Evolutionary conservation across 1,140 invertebrate species (phyloP).

Genomic region (Leucophenga varia): DNA sequence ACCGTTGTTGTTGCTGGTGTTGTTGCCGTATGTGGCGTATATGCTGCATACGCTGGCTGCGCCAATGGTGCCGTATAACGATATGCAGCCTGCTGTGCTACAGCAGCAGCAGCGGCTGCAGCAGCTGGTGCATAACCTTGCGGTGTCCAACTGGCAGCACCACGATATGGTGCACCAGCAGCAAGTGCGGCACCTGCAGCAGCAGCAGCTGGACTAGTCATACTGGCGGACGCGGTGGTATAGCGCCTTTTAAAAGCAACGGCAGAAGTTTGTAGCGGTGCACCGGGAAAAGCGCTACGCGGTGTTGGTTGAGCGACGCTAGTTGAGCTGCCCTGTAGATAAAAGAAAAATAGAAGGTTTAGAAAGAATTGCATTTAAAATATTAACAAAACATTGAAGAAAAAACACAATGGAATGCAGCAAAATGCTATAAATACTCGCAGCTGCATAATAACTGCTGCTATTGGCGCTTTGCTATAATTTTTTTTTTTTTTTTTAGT

Average conservation of each 20-base stretch:
- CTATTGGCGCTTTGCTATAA: too few species aligned
- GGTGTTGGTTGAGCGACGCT: conserved; percentile 36
- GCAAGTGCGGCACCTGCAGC: conserved; percentile 42
- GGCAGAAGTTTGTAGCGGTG: conserved; percentile 48
- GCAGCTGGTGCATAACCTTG: conserved; percentile 50
- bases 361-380: too few species aligned
- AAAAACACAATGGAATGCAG: too few species aligned
- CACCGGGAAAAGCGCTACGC: conserved; percentile 48
- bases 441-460: too few species aligned
- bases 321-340: conserved; percentile 41
- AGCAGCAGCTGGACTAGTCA: conserved; percentile 56
- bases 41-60: conserved; percentile 53
- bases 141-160: conserved; percentile 54
- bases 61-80: conserved; percentile 54
- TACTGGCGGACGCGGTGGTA: conserved; percentile 46
- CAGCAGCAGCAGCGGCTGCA: conserved; percentile 49
- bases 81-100: conserved; percentile 49
- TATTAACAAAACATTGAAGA: too few species aligned
- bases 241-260: conserved; percentile 47
- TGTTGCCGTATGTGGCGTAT: conserved; percentile 53
- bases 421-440: too few species aligned
- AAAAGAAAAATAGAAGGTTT: background rate
- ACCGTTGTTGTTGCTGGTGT: conserved; percentile 54
- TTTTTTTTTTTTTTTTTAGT: too few species aligned
- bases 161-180: conserved; percentile 52